Base-by-base conservation (phyloP, 2,797 vertebrate genomes). In the Pseudochaenichthys georgianus region DNA sequence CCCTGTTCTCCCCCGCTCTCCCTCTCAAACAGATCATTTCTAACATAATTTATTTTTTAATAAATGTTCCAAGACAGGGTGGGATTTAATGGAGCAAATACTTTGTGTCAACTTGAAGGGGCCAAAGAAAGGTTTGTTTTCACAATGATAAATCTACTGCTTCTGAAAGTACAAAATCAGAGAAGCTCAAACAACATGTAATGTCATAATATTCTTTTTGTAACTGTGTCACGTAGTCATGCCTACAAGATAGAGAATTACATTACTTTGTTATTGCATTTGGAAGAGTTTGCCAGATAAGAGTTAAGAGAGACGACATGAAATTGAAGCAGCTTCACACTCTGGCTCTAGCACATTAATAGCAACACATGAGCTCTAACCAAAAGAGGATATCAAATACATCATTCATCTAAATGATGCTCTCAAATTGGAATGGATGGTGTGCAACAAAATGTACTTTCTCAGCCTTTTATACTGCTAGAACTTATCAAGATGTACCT, bases 81-180 rank as follows among this genome's bases (percentile, higher is more conserved):
- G 72, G 50, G 73, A 90, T 85, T 88, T 84, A 83, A 86, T 85
- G 73, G 73, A 61, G 77, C 43, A 62, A 85, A 85, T 85, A 11
- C 75, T 84, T 60, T 81, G 55, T 74, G 64, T 86, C 81, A 76
- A 74, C 61, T 50, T 53, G 19, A 86, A 70, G 19, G 38, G 50
- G 78, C 77, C 63, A 66, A 62, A 81, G 76, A 76, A 88, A 38
- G 12, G n/a, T 48, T 76, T 53, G 46, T 61, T 81, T 62, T 73
- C 42, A 19, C 23, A 17, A 59, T 76, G 64, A 87, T 73, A 28
- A 77, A 83, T 82, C 21, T 45, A 15, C 13, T 28, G 60, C 10
- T 68, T 62, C 61, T 41, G 6, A 51, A 42, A 64, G 68, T 6
- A 13, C 28, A 80, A 65, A 67, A 50, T 41, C 43, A 53, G n/a